A percentile compares a stretch with the other conserved stretches of the same genome.
Evolutionary conservation across 1,140 invertebrate genomes (phyloP).

Genomic region (Drosophila miranda): DNA sequence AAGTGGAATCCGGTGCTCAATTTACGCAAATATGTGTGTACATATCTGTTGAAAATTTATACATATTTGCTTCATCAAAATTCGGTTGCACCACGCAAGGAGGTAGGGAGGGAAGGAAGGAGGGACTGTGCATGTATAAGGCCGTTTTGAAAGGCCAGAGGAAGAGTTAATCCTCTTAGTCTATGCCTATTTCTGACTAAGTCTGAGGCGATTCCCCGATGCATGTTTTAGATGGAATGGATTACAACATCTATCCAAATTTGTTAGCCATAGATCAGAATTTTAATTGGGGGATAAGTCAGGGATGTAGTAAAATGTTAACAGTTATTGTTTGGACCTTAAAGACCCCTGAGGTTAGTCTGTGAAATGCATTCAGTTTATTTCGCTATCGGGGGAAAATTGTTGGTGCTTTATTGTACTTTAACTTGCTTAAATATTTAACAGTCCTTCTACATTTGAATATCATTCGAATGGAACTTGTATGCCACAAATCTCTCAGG

Average conservation of each 20-base stretch:
- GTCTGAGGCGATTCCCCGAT: slow-evolving; percentile 5
- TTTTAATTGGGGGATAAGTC: slow-evolving; percentile 1
- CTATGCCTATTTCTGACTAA: slow-evolving; percentile 18
- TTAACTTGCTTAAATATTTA: no score
- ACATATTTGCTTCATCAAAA: slow-evolving; percentile 15
- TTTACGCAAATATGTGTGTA: slow-evolving; percentile 42
- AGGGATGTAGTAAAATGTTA: no score
- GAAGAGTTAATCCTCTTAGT: slow-evolving; percentile 29
- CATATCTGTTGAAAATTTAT: slow-evolving; percentile 18
- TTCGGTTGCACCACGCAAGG: neutral
- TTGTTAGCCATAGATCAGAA: slow-evolving; percentile 38
- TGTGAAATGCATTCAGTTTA: no score
- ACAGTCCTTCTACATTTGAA: no score
- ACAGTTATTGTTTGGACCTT: no score
- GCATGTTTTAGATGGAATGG: slow-evolving; percentile 7
- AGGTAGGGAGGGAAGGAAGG: no score
- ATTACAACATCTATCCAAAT: slow-evolving; percentile 28
- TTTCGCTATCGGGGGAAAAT: no score
- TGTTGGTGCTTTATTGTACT: no score
- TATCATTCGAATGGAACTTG: no score
- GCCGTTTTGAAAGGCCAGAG: neutral
- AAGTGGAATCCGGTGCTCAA: slow-evolving; percentile 11
- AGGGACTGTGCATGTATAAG: no score
- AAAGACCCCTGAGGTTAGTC: no score
- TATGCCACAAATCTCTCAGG: no score